These are phyloP conservation scores for Copsychus sechellarum DNA, from an alignment of 2,113 vertebrate genomes.

Conservation along the genomic window DNA sequence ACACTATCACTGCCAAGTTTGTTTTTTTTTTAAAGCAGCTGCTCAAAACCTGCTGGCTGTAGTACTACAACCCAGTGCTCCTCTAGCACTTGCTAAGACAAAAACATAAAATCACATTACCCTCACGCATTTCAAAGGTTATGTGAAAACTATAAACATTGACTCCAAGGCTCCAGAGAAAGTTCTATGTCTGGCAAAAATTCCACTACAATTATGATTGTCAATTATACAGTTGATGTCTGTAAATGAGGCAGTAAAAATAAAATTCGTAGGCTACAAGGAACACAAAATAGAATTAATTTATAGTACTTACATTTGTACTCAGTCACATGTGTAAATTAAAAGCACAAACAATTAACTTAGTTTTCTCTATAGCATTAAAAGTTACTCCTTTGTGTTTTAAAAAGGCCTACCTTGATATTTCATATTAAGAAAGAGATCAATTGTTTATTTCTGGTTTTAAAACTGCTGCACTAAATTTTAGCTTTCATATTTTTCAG, in stretches of 20 bases:
- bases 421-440: background rate
- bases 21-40: background rate
- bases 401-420: background rate
- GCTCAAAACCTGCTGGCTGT: background rate
- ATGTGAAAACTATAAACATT: background rate
- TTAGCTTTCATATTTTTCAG: no score
- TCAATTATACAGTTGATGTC: background rate
- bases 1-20: background rate
- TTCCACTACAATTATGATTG: background rate
- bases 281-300: background rate
- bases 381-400: background rate
- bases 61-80: background rate
- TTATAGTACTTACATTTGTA: background rate
- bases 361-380: background rate
- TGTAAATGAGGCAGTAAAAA: background rate
- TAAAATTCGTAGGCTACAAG: background rate
- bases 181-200: background rate
- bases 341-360: background rate
- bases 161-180: background rate
- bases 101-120: background rate
- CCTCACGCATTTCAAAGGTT: background rate
- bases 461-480: background rate
- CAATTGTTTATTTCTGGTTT: background rate
- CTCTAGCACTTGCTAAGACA: background rate
- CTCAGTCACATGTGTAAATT: background rate